Percentiles rank a stretch among this genome's conserved stretches.
Conservation (phyloP, 2,797 vertebrate species). For the Falco naumanni region DNA sequence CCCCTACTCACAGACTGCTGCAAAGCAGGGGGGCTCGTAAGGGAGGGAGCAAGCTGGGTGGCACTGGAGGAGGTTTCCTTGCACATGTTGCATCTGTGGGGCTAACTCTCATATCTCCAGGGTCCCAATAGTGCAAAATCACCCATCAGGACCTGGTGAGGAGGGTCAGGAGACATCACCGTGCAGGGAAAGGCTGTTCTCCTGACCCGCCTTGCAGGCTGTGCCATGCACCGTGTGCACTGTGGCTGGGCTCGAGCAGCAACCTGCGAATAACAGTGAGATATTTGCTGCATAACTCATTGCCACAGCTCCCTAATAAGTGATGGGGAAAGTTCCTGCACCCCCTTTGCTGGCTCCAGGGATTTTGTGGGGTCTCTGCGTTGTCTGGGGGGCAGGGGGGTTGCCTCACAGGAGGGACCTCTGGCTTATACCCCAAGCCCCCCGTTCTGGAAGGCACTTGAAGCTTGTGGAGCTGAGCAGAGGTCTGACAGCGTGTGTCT, state of each 20-base stretch:
- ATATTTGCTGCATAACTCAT: background rate
- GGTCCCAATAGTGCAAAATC: background rate
- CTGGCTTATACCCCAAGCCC: background rate
- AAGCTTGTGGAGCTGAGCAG: background rate
- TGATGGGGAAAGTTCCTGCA: background rate
- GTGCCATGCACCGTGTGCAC: rapidly evolving
- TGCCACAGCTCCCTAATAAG: background rate
- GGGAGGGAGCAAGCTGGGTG: background rate
- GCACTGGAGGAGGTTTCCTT: background rate
- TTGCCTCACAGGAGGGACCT: rapidly evolving
- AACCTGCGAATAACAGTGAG: rapidly evolving
- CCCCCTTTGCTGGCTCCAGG: background rate
- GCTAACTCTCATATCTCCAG: background rate
- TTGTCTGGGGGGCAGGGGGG: rapidly evolving
- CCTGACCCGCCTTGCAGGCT: background rate
- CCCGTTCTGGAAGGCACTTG: background rate
- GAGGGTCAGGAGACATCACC: background rate
- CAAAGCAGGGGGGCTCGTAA: rapidly evolving
- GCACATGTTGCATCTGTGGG: rapidly evolving
- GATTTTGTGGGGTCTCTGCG: rapidly evolving
- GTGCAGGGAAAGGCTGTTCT: background rate
- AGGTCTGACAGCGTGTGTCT: background rate
- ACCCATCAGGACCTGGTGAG: background rate
- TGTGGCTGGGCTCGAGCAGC: background rate
- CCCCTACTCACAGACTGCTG: background rate